Percentiles rank a stretch among this genome's conserved stretches.
phyloP scores from a whole-genome alignment of 2,113 vertebrate species.

The Sterrhoptilus dennistouni region DNA sequence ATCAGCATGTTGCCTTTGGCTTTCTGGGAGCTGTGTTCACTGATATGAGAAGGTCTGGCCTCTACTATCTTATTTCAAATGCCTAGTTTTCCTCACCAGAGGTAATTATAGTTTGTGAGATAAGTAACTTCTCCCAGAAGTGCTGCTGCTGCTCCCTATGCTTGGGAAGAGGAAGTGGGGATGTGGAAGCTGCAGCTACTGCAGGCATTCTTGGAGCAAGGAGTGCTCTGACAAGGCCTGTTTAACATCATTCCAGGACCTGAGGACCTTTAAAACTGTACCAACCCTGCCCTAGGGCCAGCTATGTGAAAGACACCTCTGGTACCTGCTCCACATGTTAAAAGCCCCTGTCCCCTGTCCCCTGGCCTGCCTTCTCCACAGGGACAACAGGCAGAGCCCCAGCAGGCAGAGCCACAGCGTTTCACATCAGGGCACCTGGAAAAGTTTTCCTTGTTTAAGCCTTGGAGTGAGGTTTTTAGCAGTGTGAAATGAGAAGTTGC shows the following conservation, averaged over 20 bases:
- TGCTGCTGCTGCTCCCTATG: constrained; percentile 4
- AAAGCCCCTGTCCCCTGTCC: background rate
- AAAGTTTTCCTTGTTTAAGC: background rate
- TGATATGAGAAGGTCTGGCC: background rate
- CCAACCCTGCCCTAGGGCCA: constrained; percentile 7
- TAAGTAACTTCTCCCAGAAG: constrained; percentile 33
- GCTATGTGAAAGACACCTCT: constrained; percentile 13
- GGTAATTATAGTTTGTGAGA: constrained; percentile 63
- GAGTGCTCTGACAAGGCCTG: background rate
- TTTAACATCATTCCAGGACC: constrained; percentile 36
- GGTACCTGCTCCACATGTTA: constrained; percentile 13
- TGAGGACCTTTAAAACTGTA: constrained; percentile 22
- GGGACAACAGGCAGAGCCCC: background rate
- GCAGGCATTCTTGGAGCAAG: background rate
- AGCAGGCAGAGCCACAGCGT: background rate
- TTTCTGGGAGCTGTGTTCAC: background rate
- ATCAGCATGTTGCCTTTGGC: background rate
- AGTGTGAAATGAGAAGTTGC: background rate
- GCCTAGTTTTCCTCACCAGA: background rate
- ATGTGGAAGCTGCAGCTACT: constrained; percentile 6
- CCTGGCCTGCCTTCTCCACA: rapidly evolving
- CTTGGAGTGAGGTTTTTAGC: background rate
- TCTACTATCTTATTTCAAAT: background rate
- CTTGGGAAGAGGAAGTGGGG: background rate
- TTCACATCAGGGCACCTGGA: background rate